A percentile compares a stretch with the other conserved stretches of the same genome.
These are phyloP conservation scores for Coturnix japonica DNA, from an alignment of 2,113 vertebrate species.

Conservation along the genomic window DNA sequence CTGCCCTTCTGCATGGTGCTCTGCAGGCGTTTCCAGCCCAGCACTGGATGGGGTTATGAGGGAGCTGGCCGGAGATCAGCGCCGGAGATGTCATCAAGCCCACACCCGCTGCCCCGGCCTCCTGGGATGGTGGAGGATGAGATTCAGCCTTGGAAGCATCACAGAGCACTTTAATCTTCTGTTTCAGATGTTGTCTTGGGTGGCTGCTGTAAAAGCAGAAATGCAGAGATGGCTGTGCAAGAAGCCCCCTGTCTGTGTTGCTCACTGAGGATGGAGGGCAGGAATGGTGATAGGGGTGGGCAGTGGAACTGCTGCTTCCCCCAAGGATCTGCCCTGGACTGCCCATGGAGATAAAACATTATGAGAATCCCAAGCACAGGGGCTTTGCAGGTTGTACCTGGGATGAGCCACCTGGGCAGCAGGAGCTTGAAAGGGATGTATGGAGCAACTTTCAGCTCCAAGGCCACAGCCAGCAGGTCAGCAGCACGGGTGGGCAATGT, in stretches of 20 bases:
- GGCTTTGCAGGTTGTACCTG: not conserved
- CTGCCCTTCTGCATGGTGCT: not conserved
- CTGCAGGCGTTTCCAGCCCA: not conserved
- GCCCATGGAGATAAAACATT: not conserved
- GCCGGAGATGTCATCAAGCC: not conserved
- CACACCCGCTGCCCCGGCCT: not conserved
- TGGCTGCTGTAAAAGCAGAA: not conserved
- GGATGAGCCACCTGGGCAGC: not conserved
- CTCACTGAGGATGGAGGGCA: accelerated
- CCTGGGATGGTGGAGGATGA: not conserved
- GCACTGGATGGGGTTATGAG: not conserved
- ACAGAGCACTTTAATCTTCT: not conserved
- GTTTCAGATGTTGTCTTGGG: not conserved
- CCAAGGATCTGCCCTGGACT: not conserved
- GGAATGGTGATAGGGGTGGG: not conserved
- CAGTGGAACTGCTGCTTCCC: not conserved
- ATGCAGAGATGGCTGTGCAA: not conserved
- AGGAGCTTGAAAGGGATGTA: accelerated
- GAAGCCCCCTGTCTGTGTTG: not conserved
- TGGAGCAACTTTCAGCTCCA: not conserved
- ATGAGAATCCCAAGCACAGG: not conserved
- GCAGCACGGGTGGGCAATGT: not conserved
- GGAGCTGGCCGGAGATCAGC: not conserved
- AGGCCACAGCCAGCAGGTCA: not conserved
- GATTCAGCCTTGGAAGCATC: not conserved